Evolutionary conservation across 2,797 vertebrate species (phyloP), one percentile per base, ranked within the genome.

Genomic region (Chaetophractus vellerosus): DNA sequence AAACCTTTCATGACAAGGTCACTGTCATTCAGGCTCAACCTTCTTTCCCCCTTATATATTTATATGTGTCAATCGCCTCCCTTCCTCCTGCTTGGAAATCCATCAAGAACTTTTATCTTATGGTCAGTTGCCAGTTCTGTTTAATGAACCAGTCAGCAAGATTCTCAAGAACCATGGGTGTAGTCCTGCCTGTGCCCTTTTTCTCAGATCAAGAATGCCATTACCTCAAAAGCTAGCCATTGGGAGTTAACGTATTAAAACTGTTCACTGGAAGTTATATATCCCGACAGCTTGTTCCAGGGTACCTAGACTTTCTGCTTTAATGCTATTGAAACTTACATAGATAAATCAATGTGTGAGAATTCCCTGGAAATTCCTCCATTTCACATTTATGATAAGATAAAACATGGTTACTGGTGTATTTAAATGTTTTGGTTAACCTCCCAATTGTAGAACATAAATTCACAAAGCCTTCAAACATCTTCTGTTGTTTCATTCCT

Each of bases 41-140:
- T 96, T 96, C 96, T 97, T 96, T 97, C 97, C 97, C 93, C 69
- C 91, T 96, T 96, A 89, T 96, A 93, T 97, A 97, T 97, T 98
- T 97, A 76, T 79, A 93, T 92, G 96, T 98, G 97, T 97, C 98
- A 97, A 95, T 98, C 97, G 98, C 96, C 83, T 88, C 94, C 94
- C 96, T 97, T 98, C 97, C 94, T 97, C 96, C 88, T 97, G 96
- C 97, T 96, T 98, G 97, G 98, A 98, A 98, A 98, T 95, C 94
- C 57, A 84, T 97, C 97, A 98, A 97, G 97, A 98, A 96, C 94
- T 97, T 98, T 97, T 96, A 96, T 98, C 97, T 98, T 95, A 92
- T 92, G 98, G 95, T 97, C 97, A 96, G 96, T 98, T 98, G 97
- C 97, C 97, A 98, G 84, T 97, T 98, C 96, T 97, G 96, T 96